Base-by-base conservation (phyloP, 2,113 vertebrate genomes). In the Limanda limanda region DNA sequence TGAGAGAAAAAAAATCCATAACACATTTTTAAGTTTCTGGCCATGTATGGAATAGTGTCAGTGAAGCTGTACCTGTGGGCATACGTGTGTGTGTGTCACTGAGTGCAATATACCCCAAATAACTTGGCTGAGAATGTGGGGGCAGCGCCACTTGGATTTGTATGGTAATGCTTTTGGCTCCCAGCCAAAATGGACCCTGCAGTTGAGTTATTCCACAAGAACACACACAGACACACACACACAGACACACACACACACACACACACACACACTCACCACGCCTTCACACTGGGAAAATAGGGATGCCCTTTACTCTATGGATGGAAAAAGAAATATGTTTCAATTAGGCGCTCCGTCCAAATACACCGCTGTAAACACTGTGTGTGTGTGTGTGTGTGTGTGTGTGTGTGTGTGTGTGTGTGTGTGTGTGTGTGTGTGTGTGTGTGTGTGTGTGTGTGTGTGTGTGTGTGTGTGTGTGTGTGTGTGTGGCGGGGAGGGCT, bases 261-360 rank as follows among this genome's bases (percentile, higher is more conserved):
- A 67, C 64, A 81, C 82, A 69, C 62, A 73, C 42, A 64, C 54
- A 61, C 37, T 48, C 85, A 74, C 74, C 73, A 68, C 37, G 13
- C 78, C 68, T 82, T 83, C 64, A 81, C 78, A 64, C 60, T 68
- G 62, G 82, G 83, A 89, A 89, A 91, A 83, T 81, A 85, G 89
- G 86, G 83, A 89, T 88, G 90, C 74, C 88, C 87, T 93, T 93
- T 91, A 91, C 89, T 90, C 87, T 90, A 86, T 79, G 68, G 88
- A 88, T 88, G 90, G 92, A 93, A 92, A 94, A 93, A 92, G 88
- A 92, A 89, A 93, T 90, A 92, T 76, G 89, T 93, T 94, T 92
- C 91, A 94, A 93, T 93, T 93, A 92, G 89, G 75, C 84, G 81
- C 86, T 85, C 79, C 81, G 83, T 91, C 86, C 85, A 92, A 92